Conservation (phyloP, 35 echinoderm and acorn worm species). For the Acanthaster planci region DNA sequence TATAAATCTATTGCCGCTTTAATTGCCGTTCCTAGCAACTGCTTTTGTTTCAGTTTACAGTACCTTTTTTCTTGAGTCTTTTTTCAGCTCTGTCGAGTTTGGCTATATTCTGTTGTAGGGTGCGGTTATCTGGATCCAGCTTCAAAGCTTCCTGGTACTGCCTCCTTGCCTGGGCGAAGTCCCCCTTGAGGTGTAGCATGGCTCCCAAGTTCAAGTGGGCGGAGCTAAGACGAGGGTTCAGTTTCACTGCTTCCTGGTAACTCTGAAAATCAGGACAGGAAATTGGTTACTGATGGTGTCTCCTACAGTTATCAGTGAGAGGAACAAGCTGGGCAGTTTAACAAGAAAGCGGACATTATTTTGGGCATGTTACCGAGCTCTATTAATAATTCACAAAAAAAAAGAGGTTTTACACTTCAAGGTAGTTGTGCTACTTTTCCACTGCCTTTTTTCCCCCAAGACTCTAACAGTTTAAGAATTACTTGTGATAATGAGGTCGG, state of each 20-base stretch:
- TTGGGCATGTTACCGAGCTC: too few species aligned
- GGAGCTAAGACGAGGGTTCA: constrained; percentile 49
- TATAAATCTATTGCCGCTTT: too few species aligned
- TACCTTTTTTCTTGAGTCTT: constrained; percentile 31
- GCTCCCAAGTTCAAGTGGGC: constrained; percentile 62
- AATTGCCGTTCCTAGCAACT: too few species aligned
- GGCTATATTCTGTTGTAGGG: constrained; percentile 42
- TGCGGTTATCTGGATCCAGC: constrained; percentile 40
- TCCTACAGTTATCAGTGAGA: neutral
- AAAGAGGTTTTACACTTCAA: too few species aligned
- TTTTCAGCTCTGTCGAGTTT: constrained; percentile 40
- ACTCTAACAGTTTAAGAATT: too few species aligned
- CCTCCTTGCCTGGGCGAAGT: constrained; percentile 41
- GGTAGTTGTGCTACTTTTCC: too few species aligned
- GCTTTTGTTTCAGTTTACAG: too few species aligned
- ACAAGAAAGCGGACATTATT: neutral
- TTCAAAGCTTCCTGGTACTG: constrained; percentile 36
- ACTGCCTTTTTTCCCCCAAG: too few species aligned
- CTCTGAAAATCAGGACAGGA: constrained; percentile 25
- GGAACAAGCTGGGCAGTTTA: neutral
- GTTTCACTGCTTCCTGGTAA: constrained; percentile 42
- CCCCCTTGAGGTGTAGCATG: constrained; percentile 52
- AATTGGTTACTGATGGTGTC: too few species aligned
- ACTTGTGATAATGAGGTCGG: too few species aligned
- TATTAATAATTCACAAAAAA: too few species aligned